Percentiles rank a stretch among this genome's conserved stretches.
Evolutionary conservation across 2,113 vertebrate genomes (phyloP).

Genomic region (Sclerurus mexicanus): DNA sequence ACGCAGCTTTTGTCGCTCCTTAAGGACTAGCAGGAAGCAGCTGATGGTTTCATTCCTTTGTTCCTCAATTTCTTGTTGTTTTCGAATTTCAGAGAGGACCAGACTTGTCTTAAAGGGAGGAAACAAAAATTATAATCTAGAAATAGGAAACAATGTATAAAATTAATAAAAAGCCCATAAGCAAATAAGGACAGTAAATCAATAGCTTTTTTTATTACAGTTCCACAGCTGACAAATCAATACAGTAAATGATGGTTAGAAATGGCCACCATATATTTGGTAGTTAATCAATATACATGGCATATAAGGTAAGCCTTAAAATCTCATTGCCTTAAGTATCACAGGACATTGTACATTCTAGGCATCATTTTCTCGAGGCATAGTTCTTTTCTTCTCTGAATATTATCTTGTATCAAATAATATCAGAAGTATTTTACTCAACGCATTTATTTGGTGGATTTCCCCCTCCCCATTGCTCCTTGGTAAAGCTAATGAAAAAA

Average conservation of each 20-base stretch:
- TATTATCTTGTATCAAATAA: conserved; percentile 36
- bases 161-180: conserved; percentile 83
- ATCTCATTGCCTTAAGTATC: conserved; percentile 72
- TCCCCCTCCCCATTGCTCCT: background rate
- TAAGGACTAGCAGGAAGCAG: conserved; percentile 81
- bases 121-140: conserved; percentile 51
- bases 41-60: conserved; percentile 80
- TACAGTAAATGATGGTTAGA: conserved; percentile 81
- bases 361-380: conserved; percentile 38
- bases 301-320: conserved; percentile 71
- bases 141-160: conserved; percentile 76
- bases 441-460: background rate
- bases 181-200: conserved; percentile 84
- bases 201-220: conserved; percentile 82
- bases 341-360: conserved; percentile 1
- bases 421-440: conserved; percentile 44
- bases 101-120: conserved; percentile 83
- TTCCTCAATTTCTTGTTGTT: conserved; percentile 64
- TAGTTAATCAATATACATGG: conserved; percentile 79
- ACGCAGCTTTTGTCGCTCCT: conserved; percentile 86
- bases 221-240: conserved; percentile 79
- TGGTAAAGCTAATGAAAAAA: background rate
- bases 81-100: conserved; percentile 69
- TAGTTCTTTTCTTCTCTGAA: conserved; percentile 28
- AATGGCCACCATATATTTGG: conserved; percentile 76